Conservation (phyloP, 2,797 vertebrate species). For the Peromyscus eremicus region DNA sequence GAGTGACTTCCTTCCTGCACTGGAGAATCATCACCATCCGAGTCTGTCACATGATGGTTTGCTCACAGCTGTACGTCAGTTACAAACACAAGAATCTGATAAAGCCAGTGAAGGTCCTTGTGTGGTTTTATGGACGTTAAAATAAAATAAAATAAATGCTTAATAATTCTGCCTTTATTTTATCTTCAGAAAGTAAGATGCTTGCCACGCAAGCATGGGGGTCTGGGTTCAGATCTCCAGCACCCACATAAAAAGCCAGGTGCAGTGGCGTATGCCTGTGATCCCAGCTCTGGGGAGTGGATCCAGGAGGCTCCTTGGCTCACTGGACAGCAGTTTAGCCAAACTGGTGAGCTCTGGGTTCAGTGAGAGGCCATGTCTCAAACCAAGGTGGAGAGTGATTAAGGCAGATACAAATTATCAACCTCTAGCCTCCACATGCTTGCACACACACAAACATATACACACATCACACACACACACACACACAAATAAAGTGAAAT, state of each 20-base stretch:
- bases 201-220: neutral
- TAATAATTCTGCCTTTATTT: too few relatives aligned
- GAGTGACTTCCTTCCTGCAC: neutral
- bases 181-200: neutral
- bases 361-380: neutral
- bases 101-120: constrained; percentile 2
- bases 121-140: neutral
- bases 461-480: neutral
- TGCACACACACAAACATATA: neutral
- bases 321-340: neutral
- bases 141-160: neutral
- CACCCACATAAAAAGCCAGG: neutral
- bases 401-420: neutral
- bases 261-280: neutral
- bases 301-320: neutral
- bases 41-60: neutral
- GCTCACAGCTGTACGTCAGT: neutral
- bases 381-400: neutral
- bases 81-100: neutral
- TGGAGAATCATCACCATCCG: neutral
- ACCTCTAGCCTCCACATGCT: neutral
- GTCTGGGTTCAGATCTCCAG: neutral
- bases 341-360: neutral
- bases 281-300: neutral
- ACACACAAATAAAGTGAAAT: neutral